phyloP scores from a whole-genome alignment of 1,140 invertebrate species.

The Zaprionus vittiger region DNA sequence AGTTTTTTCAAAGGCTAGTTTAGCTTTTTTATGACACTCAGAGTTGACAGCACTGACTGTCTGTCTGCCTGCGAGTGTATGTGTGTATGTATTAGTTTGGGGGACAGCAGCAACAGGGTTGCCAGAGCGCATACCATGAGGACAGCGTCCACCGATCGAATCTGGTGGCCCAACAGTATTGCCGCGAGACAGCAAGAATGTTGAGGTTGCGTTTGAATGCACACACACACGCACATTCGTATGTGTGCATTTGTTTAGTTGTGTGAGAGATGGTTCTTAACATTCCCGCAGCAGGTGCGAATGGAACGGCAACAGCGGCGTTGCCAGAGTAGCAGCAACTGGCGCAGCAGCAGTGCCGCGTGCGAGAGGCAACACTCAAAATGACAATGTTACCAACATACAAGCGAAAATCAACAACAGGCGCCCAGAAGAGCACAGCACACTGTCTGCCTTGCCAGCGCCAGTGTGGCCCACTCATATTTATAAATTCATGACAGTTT shows the following conservation, averaged over 20 bases:
- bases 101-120: slow-evolving; percentile 23
- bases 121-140: slow-evolving; percentile 40
- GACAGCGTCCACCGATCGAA: slow-evolving; percentile 38
- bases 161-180: slow-evolving; percentile 48
- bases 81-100: neutral
- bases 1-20: too few relatives aligned
- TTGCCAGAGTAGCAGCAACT: slow-evolving; percentile 63
- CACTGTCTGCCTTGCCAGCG: neutral
- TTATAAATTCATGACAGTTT: slow-evolving; percentile 80
- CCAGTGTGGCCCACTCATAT: slow-evolving; percentile 53
- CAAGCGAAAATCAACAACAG: slow-evolving; percentile 69
- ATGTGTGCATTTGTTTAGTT: neutral
- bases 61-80: neutral
- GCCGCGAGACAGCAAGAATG: slow-evolving; percentile 40
- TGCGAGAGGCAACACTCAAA: slow-evolving; percentile 60
- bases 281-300: slow-evolving; percentile 42
- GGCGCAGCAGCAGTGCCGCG: slow-evolving; percentile 35
- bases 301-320: slow-evolving; percentile 51
- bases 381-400: slow-evolving; percentile 80
- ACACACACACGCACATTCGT: neutral
- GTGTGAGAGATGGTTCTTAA: slow-evolving; percentile 28
- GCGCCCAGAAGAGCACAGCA: slow-evolving; percentile 40
- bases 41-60: too few relatives aligned
- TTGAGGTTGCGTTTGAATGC: slow-evolving; percentile 32
- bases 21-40: too few relatives aligned